Percentiles rank a stretch among this genome's conserved stretches.
Conservation (phyloP, 2,888 invertebrate species). For the Dryocosmus kuriphilus region DNA sequence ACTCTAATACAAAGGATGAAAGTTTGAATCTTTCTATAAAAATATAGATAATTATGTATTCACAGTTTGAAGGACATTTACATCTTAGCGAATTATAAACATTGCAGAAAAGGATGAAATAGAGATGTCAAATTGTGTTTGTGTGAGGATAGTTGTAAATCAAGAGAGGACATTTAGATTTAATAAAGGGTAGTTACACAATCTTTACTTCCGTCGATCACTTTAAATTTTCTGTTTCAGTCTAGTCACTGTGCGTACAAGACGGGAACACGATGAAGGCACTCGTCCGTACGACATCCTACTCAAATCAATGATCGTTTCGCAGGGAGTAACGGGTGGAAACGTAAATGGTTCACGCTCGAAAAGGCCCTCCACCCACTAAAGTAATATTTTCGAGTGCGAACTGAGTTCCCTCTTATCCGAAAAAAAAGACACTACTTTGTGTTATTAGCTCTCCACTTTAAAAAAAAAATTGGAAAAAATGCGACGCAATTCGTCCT, state of each 20-base stretch:
- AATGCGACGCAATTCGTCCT: background rate
- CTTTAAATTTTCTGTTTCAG: slow-evolving; percentile 17
- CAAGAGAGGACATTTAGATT: background rate
- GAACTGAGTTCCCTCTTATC: background rate
- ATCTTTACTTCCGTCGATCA: background rate
- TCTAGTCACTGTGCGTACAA: slow-evolving; percentile 22
- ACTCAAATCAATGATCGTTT: slow-evolving; percentile 58
- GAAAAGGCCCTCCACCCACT: slow-evolving; percentile 45
- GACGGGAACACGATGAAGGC: slow-evolving; percentile 5
- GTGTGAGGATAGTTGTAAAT: background rate
- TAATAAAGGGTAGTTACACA: slow-evolving; percentile 5
- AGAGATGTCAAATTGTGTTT: background rate
- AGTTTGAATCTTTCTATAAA: slow-evolving; percentile 11
- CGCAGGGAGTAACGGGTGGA: slow-evolving; percentile 52
- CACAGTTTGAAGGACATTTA: background rate
- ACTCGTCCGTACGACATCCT: slow-evolving; percentile 42
- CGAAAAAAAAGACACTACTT: background rate
- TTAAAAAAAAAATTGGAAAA: background rate
- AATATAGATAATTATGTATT: background rate
- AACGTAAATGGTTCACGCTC: slow-evolving; percentile 48
- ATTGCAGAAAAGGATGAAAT: background rate
- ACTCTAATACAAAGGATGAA: background rate
- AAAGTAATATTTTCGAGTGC: slow-evolving; percentile 22
- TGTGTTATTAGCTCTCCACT: background rate
- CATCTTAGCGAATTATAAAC: background rate